Percentiles rank a stretch among this genome's conserved stretches.
Conservation (phyloP, 2,113 vertebrate species). For the Phalacrocorax aristotelis region DNA sequence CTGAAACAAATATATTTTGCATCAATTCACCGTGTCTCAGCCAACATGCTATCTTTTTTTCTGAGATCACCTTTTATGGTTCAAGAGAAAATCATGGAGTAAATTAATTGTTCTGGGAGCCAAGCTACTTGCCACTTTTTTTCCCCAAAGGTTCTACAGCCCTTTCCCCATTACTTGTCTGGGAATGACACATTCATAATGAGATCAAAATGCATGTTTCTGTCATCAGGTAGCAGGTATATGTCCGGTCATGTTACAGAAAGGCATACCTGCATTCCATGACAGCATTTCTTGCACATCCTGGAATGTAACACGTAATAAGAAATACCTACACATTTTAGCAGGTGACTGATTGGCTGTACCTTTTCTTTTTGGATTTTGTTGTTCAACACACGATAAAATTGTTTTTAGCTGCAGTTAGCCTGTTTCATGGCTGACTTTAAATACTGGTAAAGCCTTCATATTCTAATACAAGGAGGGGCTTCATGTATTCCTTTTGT, state of each 20-base stretch:
- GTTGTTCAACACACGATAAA: not conserved
- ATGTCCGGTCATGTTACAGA: not conserved
- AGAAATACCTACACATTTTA: not conserved
- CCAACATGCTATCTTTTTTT: not conserved
- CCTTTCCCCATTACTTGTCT: not conserved
- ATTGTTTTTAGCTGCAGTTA: not conserved
- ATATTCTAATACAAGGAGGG: not conserved
- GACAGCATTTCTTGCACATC: not conserved
- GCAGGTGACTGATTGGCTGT: not conserved
- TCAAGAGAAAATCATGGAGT: not conserved
- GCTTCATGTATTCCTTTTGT: not conserved
- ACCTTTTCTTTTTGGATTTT: not conserved
- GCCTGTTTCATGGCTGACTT: not conserved
- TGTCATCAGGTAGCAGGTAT: not conserved
- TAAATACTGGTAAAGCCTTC: not conserved
- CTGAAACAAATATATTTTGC: not conserved
- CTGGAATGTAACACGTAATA: not conserved
- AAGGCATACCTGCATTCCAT: not conserved
- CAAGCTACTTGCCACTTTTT: not conserved
- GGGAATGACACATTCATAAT: not conserved
- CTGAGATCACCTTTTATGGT: not conserved
- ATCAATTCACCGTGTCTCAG: not conserved
- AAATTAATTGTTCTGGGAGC: not conserved
- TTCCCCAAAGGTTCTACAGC: not conserved
- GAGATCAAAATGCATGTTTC: not conserved